Percentiles rank a stretch among this genome's conserved stretches.
Evolutionary conservation across 2,797 vertebrate genomes (phyloP).

Genomic region (Hapalemur alaotrensis): DNA sequence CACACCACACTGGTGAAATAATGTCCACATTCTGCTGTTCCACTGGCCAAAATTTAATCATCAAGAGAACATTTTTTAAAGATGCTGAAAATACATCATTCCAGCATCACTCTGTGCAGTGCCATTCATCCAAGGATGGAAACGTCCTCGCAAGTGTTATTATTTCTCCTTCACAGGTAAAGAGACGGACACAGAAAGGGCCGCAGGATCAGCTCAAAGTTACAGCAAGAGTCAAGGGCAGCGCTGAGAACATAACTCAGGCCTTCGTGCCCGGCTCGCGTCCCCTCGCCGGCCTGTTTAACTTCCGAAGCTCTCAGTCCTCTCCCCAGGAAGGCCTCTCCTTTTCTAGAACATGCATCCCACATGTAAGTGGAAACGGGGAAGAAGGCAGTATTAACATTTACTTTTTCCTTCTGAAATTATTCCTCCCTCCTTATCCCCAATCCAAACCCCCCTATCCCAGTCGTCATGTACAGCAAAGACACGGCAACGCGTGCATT

Average conservation of each 20-base stretch:
- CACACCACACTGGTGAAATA: background rate
- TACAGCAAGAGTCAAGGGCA: background rate
- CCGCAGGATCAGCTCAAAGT: background rate
- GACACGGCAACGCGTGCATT: accelerated
- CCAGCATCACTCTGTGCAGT: background rate
- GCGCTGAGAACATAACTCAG: background rate
- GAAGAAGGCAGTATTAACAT: background rate
- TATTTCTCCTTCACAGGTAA: background rate
- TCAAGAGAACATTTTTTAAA: background rate
- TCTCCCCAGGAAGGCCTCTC: background rate
- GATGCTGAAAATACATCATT: background rate
- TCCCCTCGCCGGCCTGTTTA: background rate
- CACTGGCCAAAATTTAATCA: background rate
- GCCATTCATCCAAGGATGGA: background rate
- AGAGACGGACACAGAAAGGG: background rate
- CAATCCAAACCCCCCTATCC: background rate
- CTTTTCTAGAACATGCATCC: background rate
- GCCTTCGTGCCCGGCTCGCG: accelerated
- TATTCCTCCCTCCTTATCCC: background rate
- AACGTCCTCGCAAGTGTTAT: background rate
- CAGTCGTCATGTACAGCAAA: background rate
- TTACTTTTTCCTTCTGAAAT: background rate
- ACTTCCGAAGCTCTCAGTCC: background rate
- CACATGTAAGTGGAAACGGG: accelerated
- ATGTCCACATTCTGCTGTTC: background rate